Base-by-base conservation (phyloP, 2,113 vertebrate genomes). In the Lophotis ruficrista region DNA sequence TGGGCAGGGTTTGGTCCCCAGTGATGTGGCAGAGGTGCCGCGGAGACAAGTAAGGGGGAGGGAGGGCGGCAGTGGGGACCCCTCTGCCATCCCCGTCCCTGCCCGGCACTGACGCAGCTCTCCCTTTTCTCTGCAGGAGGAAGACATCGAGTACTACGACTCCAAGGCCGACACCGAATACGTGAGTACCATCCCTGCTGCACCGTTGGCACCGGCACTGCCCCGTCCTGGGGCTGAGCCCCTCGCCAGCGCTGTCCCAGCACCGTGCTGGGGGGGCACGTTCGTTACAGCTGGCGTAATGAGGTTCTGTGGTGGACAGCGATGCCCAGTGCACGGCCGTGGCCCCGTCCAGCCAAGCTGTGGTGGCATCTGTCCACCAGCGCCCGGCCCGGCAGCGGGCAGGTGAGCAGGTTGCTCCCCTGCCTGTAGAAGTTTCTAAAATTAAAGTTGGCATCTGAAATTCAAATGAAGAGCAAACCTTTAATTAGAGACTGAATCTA, bases 121-220 rank as follows among this genome's bases (percentile, higher is more conserved):
- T 87, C 68, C 64, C 96, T 51, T 98, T 91, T 75, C 95, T 83
- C 60, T 94, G 95, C 98, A 99, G 99, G 99, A 99, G 97, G 99
- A 98, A 96, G 98, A 99, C 96, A 99, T 99, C 80, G 97, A 98
- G 98, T 99, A 99, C 98, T 99, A 99, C 10, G 99, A 99, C 83
- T 99, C 99, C 97, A 99, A 99, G 98, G 98, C 98, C 0, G 99
- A 99, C 62, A 99, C 99, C 6, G 99, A 99, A 97, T 98, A 99
- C 54, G 99, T 99, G 97, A 99, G 99, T 99, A 97, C 87, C n/a
- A 6, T 80, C 84, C 20, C 82, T 22, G 41, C 53, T 18, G 53
- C 43, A 19, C 13, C 2, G 0, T 28, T 0, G 3, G 33, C 53
- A 51, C 30, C 7, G 57, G 10, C 57, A 47, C 37, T 22, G 7